A percentile compares a stretch with the other conserved stretches of the same genome.
Evolutionary conservation across 1,140 invertebrate species (phyloP).

Genomic region (Trachymyrmex cornetzi): DNA sequence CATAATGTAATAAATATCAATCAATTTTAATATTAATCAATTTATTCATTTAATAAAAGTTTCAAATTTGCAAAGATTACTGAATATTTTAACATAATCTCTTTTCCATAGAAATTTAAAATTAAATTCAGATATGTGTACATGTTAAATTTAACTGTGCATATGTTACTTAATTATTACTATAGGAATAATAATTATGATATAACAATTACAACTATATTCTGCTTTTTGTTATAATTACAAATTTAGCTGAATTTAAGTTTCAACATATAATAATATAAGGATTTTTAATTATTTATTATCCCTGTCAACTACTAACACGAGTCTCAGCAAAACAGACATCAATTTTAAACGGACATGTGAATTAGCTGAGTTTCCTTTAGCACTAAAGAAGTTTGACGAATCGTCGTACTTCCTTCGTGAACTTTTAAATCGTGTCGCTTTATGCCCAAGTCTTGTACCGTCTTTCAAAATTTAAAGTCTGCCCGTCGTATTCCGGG

Average conservation of each 20-base stretch:
- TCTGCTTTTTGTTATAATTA: background rate
- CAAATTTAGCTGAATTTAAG: background rate
- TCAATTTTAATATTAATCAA: background rate
- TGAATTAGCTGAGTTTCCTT: conserved; percentile 49
- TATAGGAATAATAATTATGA: background rate
- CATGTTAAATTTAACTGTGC: background rate
- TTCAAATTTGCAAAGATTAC: background rate
- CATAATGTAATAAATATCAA: background rate
- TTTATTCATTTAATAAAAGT: conserved; percentile 17
- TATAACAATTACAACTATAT: background rate
- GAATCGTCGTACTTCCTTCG: conserved; percentile 35
- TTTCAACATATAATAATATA: background rate
- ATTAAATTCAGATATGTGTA: background rate
- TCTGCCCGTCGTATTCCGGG: conserved; percentile 52
- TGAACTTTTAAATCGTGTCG: conserved; percentile 57
- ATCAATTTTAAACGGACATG: conserved; percentile 53
- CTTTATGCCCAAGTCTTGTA: conserved; percentile 41
- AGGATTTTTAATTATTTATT: conserved; percentile 33
- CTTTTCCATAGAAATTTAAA: conserved; percentile 6
- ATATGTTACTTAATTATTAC: background rate
- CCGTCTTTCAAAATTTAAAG: conserved; percentile 58
- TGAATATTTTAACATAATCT: background rate
- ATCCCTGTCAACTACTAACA: background rate
- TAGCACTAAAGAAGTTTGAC: conserved; percentile 50
- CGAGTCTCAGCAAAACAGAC: conserved; percentile 21